Base-by-base conservation (phyloP, 2,797 vertebrate species). In the Onychomys arenicola region DNA sequence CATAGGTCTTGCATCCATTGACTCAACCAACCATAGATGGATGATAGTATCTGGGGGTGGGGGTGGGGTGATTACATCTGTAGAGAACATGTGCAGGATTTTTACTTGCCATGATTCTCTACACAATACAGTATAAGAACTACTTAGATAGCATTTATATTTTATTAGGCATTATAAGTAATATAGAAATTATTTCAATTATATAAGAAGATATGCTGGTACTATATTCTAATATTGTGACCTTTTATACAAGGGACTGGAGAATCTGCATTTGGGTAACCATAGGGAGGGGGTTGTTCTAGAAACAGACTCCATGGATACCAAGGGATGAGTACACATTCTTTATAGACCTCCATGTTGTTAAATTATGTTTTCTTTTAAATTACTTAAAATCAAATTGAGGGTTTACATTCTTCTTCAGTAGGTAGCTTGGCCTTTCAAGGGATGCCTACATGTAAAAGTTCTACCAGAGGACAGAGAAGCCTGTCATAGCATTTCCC, bases 321-420 rank as follows among this genome's bases (percentile, higher is more conserved):
- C 34, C 40, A 63, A 89, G 75, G 32, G 14, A 52, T 78, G 32
- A 65, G 11, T 90, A 65, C 80, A 81, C 10, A 37, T 80, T 69
- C 32, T 91, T n/a, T 77, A 34, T n/a, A 85, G 49, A 89, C 80
- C 32, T 93, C 29, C 23, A 90, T 52, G 29, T 29, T 52, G 27
- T 89, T 21, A 95, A 91, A 77, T 91, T 40, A 40, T 3, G 25
- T 37, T 95, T 94, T 43, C 21, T 21, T 93, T 87, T 37, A 71
- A 73, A 40, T 40, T 87, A 78, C 43, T 89, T 89, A 76, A 89
- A 89, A 73, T 73, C 29, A 40, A 57, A 27, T 73, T 57, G 49
- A 40, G 14, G 67, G 29, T 87, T 96, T 73, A 61, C 3, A 27
- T 73, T 93, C 43, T 76, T 49, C 40, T 85, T 75, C 69, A 27